Percentiles rank a stretch among this genome's conserved stretches.
Evolutionary conservation across 2,113 vertebrate genomes (phyloP).

Genomic region (Ptychochromis oligacanthus): DNA sequence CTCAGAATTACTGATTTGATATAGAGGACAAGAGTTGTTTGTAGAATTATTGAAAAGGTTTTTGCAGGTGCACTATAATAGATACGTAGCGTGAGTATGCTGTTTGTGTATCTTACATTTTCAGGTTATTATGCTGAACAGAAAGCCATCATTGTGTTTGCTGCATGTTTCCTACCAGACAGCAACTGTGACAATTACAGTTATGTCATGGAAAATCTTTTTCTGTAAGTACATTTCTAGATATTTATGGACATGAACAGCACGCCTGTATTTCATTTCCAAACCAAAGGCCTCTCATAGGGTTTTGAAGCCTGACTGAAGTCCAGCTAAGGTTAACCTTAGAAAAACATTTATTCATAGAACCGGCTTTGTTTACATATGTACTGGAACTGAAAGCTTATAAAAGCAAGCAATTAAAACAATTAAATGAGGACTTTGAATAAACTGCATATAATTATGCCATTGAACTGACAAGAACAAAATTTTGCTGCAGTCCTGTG

Average conservation of each 20-base stretch:
- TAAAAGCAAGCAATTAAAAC: too few species aligned
- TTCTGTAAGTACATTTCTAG: slow-evolving; percentile 85
- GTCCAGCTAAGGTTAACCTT: too few species aligned
- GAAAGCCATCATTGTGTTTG: slow-evolving; percentile 98
- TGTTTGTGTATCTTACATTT: slow-evolving; percentile 12
- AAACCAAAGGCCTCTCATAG: neutral
- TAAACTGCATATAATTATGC: neutral
- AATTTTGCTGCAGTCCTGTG: neutral
- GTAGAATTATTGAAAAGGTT: neutral
- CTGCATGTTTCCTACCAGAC: slow-evolving; percentile 96
- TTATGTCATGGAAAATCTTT: slow-evolving; percentile 99
- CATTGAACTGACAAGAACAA: neutral
- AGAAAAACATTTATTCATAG: neutral
- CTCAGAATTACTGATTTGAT: too few species aligned
- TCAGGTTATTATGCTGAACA: slow-evolving; percentile 95
- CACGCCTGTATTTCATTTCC: neutral
- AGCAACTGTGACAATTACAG: slow-evolving; percentile 92
- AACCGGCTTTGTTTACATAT: neutral
- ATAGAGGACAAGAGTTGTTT: neutral
- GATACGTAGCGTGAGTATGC: neutral
- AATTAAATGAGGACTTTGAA: neutral
- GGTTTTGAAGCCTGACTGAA: neutral
- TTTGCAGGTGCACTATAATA: neutral
- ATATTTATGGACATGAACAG: neutral
- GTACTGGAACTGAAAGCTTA: too few species aligned